Evolutionary conservation across 2,888 invertebrate genomes (phyloP).

Genomic region (Perithous albicinctus): DNA sequence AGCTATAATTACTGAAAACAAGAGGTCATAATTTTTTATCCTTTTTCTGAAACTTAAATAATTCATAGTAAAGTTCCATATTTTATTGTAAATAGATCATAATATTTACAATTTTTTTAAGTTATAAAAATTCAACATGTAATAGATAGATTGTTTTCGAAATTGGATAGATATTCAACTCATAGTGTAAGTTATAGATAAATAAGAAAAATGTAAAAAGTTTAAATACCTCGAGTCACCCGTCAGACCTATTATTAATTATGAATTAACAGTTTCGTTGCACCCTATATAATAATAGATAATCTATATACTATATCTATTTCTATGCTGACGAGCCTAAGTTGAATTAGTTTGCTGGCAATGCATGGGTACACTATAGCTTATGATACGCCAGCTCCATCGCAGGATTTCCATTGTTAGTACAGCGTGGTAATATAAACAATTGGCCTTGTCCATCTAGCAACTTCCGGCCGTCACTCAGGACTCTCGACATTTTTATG

Average conservation of each 20-base stretch:
- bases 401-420: constrained; percentile 81
- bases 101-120: too few species aligned
- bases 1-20: too few species aligned
- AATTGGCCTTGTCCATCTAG: constrained; percentile 84
- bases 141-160: background rate
- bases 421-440: constrained; percentile 81
- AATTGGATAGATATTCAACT: background rate
- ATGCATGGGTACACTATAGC: constrained; percentile 30
- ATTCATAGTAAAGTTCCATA: too few species aligned
- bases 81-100: too few species aligned
- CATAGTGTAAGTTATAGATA: background rate
- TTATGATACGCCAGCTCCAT: constrained; percentile 71
- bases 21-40: background rate
- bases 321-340: constrained; percentile 17
- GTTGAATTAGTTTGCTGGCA: constrained; percentile 55
- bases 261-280: background rate
- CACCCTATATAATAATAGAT: constrained; percentile 40
- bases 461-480: constrained; percentile 84
- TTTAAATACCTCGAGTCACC: background rate
- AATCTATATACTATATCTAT: constrained; percentile 6
- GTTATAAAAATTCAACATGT: background rate
- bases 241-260: background rate
- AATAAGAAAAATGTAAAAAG: background rate
- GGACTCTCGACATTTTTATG: constrained; percentile 83
- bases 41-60: too few species aligned